Base-by-base conservation (phyloP, 2,888 invertebrate species). In the Mystacides longicornis region DNA sequence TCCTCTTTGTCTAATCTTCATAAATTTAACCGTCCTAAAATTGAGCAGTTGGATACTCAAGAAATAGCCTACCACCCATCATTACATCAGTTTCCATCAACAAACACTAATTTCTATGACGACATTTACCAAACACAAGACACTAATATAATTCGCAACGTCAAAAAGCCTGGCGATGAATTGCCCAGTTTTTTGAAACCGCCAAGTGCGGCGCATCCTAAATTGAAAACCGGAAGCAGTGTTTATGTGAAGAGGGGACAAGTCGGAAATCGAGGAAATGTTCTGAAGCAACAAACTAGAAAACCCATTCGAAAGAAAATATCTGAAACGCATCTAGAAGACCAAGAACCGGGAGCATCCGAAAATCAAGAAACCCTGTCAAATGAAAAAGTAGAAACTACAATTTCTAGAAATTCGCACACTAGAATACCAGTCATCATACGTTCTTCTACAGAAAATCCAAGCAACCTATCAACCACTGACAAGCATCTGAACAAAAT, bases 121-220 rank as follows among this genome's bases (percentile, higher is more conserved):
- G 57, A 60, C 49, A 47, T 59, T 23, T 57, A 52, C 22, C 61
- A 60, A 45, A 58, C 56, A 14, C 56, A 57, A 52, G 53, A 51
- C 1, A 46, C 42, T 3, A 60, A 55, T 33, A 53, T 58, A 20
- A 51, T 57, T 19, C 69, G 75, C 62, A 74, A 72, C 56, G 63
- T 74, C 0, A 73, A 74, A 63, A 67, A 73, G 51, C 62, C 59
- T 42, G 57, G 27, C 7, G 67, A 68, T 3, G 74, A 75, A 1
- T 63, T 77, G 45, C 77, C 77, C 2, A 77, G 77, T 60, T 77
- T 70, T 58, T 66, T 77, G 56, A 77, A 77, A 64, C 77, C 77
- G 3, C 70, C 72, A 7, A 55, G 54, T 43, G 42, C 48, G 3
- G 66, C 71, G 11, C 64, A 67, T 18, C 68, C 64, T 23, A 75